Evolutionary conservation across 1,140 invertebrate genomes (phyloP), one percentile per base, ranked within the genome.

Genomic region (Venturia canescens): DNA sequence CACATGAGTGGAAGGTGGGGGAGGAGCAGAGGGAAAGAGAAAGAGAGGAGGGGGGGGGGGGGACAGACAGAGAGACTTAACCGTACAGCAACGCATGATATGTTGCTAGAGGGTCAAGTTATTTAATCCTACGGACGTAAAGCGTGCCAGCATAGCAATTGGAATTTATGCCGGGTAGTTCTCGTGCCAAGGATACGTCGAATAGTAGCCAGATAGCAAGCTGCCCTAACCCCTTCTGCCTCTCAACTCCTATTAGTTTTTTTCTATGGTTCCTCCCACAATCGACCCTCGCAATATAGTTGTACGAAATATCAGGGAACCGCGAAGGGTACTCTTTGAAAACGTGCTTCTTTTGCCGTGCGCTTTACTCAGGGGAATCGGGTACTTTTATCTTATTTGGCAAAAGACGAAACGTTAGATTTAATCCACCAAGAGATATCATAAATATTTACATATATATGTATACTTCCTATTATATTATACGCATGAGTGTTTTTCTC

Each of bases 101-200:
- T 90, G 89, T 90, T 87, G 84, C 89, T 81, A 89, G 83, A 85
- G 86, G 89, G 89, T 90, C 89, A 90, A 90, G 89, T 90, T 90
- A 90, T 90, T 90, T 90, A 90, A 90, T 89, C 89, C 89, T 84
- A 82, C 83, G 83, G 83, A 87, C 87, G 88, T 90, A 89, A 90
- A 90, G 87, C 87, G 89, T 87, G 83, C 85, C 85, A 79, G 86
- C 84, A 86, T 86, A 83, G 86, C 84, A 66, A 81, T 83, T 78
- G 85, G 89, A 90, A 90, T 89, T 90, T 89, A 90, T 90, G 85
- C 86, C 78, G 27, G 74, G 79, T 80, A 74, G 80, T 78, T 77
- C 79, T 83, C 80, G 84, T 86, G 84, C 86, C 84, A 86, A 83
- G 83, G 85, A 81, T 78, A 80, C 27, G 83, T 80, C 80, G 75